These are phyloP conservation scores for Schizothorax lantsangensis DNA, from an alignment of 2,797 vertebrate species.

Conservation along the genomic window DNA sequence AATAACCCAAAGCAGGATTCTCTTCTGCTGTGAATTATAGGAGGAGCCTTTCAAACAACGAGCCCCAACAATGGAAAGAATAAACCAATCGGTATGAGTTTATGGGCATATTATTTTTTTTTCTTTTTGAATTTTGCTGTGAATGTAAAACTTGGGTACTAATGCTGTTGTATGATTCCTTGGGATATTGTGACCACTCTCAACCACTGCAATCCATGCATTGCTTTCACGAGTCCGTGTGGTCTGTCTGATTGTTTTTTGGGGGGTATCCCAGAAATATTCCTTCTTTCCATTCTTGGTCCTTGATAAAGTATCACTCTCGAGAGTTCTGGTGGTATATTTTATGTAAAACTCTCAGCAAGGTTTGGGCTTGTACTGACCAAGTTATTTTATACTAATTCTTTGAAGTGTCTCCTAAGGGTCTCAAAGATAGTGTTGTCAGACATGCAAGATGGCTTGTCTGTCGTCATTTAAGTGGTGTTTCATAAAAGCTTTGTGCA, in stretches of 20 bases:
- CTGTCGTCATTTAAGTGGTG: conserved; percentile 53
- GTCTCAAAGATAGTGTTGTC: conserved; percentile 53
- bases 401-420: conserved; percentile 44
- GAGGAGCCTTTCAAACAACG: conserved; percentile 57
- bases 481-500: conserved; percentile 64
- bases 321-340: conserved; percentile 21
- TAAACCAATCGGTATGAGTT: conserved; percentile 48
- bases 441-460: conserved; percentile 46
- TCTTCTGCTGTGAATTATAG: conserved; percentile 41
- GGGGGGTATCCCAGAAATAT: conserved; percentile 55
- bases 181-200: conserved; percentile 51
- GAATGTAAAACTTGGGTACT: conserved; percentile 59
- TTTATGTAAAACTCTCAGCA: conserved; percentile 12
- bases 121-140: conserved; percentile 50
- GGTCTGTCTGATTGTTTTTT: conserved; percentile 64
- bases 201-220: conserved; percentile 51
- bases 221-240: conserved; percentile 50
- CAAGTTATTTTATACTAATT: conserved; percentile 37
- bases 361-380: conserved; percentile 32
- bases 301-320: conserved; percentile 41
- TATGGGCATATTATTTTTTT: conserved; percentile 20
- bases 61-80: conserved; percentile 48
- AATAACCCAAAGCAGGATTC: conserved; percentile 61
- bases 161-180: conserved; percentile 49
- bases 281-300: conserved; percentile 48